Conservation (phyloP, 1,140 invertebrate genomes). For the Bradynema listronoti region DNA sequence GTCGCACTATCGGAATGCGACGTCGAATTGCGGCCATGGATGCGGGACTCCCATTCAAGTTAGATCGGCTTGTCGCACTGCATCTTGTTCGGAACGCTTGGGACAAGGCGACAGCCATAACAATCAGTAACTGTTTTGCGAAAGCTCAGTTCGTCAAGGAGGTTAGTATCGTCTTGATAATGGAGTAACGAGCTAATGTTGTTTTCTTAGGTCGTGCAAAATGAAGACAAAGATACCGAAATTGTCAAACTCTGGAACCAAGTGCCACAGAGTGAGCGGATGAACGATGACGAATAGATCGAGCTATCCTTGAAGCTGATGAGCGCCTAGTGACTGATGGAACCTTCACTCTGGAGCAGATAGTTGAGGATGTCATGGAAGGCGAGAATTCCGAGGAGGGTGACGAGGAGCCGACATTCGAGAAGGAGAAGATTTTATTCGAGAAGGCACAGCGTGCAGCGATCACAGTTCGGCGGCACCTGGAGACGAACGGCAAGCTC, state of each 20-base stretch:
- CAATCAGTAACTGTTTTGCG: background rate
- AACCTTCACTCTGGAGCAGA: background rate
- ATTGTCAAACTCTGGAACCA: background rate
- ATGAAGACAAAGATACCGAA: background rate
- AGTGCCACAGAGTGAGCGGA: background rate
- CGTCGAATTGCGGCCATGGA: background rate
- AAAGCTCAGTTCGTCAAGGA: background rate
- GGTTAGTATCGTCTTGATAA: background rate
- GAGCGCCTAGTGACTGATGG: background rate
- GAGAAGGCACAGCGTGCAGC: background rate
- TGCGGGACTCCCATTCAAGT: background rate
- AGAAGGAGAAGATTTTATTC: background rate
- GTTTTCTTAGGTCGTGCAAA: background rate
- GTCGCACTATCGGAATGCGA: too few relatives aligned
- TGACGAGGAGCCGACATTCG: background rate
- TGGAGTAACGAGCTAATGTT: background rate
- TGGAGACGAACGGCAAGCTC: background rate
- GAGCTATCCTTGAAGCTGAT: background rate
- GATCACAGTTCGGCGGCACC: background rate
- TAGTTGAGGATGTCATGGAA: background rate
- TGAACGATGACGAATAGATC: background rate
- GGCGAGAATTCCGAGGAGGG: background rate
- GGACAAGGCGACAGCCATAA: background rate
- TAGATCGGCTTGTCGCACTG: background rate
- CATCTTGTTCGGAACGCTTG: background rate